phyloP scores from a whole-genome alignment of 1,140 invertebrate species.

The Hycleus cichorii region DNA sequence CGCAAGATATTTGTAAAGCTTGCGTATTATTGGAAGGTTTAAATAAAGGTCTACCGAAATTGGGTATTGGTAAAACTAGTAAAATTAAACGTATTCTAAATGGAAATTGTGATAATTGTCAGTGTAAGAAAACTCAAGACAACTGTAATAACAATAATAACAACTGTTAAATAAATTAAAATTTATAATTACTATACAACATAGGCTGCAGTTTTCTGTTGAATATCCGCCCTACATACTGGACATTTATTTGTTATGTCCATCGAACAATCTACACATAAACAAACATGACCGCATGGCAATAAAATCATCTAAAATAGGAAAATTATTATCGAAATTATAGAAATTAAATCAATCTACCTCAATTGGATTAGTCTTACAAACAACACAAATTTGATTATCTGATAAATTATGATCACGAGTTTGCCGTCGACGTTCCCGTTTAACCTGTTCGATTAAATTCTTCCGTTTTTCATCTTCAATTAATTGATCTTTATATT shows the following conservation, averaged over 20 bases:
- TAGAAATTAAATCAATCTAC: slow-evolving; percentile 33
- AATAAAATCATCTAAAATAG: slow-evolving; percentile 62
- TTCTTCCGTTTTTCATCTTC: slow-evolving; percentile 50
- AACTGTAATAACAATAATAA: slow-evolving; percentile 3
- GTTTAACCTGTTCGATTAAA: slow-evolving; percentile 54
- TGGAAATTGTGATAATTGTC: slow-evolving; percentile 10
- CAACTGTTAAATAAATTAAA: slow-evolving; percentile 5
- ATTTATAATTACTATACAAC: slow-evolving; percentile 46
- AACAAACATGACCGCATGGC: slow-evolving; percentile 75
- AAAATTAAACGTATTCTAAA: slow-evolving; percentile 60
- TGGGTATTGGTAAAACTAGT: slow-evolving; percentile 79
- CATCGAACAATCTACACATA: slow-evolving; percentile 74
- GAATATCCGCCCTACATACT: slow-evolving; percentile 59
- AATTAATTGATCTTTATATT: slow-evolving; percentile 47
- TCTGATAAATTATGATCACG: slow-evolving; percentile 55
- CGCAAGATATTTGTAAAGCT: slow-evolving; percentile 93
- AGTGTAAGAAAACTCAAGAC: slow-evolving; percentile 7
- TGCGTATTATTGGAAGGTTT: slow-evolving; percentile 93
- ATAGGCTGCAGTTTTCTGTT: slow-evolving; percentile 60
- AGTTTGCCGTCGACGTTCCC: slow-evolving; percentile 53
- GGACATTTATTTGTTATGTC: slow-evolving; percentile 62
- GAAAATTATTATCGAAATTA: slow-evolving; percentile 11
- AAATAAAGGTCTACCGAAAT: slow-evolving; percentile 82
- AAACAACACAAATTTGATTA: slow-evolving; percentile 68
- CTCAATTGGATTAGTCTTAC: slow-evolving; percentile 65